Base-by-base conservation (phyloP, 2,113 vertebrate genomes). In the Gambusia affinis region DNA sequence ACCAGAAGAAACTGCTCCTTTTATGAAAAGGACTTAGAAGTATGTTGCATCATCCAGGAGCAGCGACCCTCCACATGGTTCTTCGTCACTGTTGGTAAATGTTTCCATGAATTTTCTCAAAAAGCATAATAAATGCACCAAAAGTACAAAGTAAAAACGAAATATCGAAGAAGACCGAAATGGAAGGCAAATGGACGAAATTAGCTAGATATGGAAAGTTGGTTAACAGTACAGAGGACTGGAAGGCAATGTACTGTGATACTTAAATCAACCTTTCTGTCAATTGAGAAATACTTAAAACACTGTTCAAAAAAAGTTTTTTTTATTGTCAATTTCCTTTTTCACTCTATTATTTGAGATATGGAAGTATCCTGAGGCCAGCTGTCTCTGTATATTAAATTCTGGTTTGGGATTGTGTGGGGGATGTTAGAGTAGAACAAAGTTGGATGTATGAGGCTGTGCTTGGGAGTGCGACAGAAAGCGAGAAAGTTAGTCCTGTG, bases 21-120 rank as follows among this genome's bases (percentile, higher is more conserved):
- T 14, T 39, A 42, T 19, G 72, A 44, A 44, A 73, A 37, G 30
- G 44, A 51, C 60, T 37, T 87, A 11, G 62, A 35, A 35, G 62
- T 33, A 33, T 33, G 33, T 24, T 35, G 64, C 33, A 65, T 35
- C 39, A 89, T 89, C 69, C 87, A 89, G 62, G 86, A 89, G 0
- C 84, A 88, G 0, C 84, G 62, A 85, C 85, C 27, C 87, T 87
- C 57, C 87, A 85, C n/a, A 78, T 89, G 67, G 87, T 89, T 28
- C 87, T 89, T 22, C 85, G 87, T 27, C 85, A 87, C 4, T 57
- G 73, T 15, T 44, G 42, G 42, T 44, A 44, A 44, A 44, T 15
- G 15, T 47, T 47, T 47, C 44, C 15, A 47, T 47, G 15, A 47
- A 17, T 47, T 47, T 47, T 19, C 44, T 47, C 44, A 47, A 47